These are phyloP conservation scores for Bombus sylvicola DNA, from an alignment of 1,140 invertebrate species.

Conservation along the genomic window DNA sequence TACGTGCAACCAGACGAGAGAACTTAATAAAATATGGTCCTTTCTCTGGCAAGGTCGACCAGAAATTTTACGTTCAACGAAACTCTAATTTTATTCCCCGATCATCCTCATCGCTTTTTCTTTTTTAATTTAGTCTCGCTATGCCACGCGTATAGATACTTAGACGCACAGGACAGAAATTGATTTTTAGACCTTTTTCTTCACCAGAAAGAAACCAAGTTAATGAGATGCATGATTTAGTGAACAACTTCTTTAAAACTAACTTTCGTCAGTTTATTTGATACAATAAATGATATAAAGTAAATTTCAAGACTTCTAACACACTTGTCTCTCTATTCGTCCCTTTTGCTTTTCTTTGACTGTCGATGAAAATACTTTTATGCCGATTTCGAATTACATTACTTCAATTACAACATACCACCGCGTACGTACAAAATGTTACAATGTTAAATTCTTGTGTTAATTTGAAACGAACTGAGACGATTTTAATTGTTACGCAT, in stretches of 20 bases:
- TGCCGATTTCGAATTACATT: not conserved
- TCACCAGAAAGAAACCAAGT: too few relatives aligned
- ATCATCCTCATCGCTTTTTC: not conserved
- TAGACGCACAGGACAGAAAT: not conserved
- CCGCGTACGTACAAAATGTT: too few relatives aligned
- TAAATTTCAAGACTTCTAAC: too few relatives aligned
- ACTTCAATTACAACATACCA: too few relatives aligned
- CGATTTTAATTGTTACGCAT: too few relatives aligned
- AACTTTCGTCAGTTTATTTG: too few relatives aligned
- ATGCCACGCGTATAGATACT: too few relatives aligned
- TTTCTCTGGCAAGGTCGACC: not conserved
- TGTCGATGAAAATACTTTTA: not conserved
- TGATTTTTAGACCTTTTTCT: not conserved
- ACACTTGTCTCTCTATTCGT: not conserved
- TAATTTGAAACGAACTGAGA: not conserved
- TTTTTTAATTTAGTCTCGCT: not conserved
- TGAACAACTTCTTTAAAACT: too few relatives aligned
- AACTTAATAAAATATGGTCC: not conserved
- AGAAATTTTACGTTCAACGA: not conserved
- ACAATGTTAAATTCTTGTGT: not conserved
- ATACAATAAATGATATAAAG: too few relatives aligned
- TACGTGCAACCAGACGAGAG: constrained; percentile 35
- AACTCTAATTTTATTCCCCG: not conserved
- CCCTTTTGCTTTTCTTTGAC: not conserved
- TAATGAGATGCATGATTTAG: too few relatives aligned